A percentile compares a stretch with the other conserved stretches of the same genome.
Evolutionary conservation across 2,113 vertebrate species (phyloP).

Genomic region (Ageneiosus marmoratus): DNA sequence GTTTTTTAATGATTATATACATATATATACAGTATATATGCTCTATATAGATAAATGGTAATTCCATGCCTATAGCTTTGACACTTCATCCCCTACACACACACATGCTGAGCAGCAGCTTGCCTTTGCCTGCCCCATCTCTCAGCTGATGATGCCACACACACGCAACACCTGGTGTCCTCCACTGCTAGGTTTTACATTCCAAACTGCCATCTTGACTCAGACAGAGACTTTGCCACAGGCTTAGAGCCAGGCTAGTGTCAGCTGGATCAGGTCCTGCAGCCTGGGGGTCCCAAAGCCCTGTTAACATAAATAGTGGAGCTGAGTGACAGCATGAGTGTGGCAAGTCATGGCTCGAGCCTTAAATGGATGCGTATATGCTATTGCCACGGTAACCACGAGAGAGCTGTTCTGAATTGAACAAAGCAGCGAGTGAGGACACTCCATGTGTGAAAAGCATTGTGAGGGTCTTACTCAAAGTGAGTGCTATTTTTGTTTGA

Average conservation of each 20-base stretch:
- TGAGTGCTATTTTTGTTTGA: conserved; percentile 33
- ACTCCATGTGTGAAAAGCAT: conserved; percentile 44
- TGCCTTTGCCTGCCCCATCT: conserved; percentile 41
- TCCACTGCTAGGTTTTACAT: conserved; percentile 38
- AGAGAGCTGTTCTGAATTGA: conserved; percentile 33
- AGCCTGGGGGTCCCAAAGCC: conserved; percentile 53
- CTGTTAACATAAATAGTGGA: conserved; percentile 51
- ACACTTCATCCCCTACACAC: conserved; percentile 14
- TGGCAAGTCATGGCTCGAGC: conserved; percentile 17
- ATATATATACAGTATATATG: background rate
- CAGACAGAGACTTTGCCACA: conserved; percentile 37
- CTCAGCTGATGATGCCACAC: conserved; percentile 55
- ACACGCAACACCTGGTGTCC: conserved; percentile 51
- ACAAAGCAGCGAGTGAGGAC: conserved; percentile 35
- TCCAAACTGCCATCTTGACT: conserved; percentile 65
- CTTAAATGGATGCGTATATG: conserved; percentile 37
- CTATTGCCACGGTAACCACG: conserved; percentile 49
- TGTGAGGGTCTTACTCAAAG: conserved; percentile 42
- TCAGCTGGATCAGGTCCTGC: conserved; percentile 72
- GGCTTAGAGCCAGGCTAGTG: conserved; percentile 71
- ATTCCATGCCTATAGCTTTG: conserved; percentile 8
- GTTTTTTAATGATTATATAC: background rate
- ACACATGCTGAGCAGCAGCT: conserved; percentile 38
- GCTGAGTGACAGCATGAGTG: conserved; percentile 16
- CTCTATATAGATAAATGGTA: background rate